Evolutionary conservation across 2,113 vertebrate genomes (phyloP).

Genomic region (Chaetops frenatus): DNA sequence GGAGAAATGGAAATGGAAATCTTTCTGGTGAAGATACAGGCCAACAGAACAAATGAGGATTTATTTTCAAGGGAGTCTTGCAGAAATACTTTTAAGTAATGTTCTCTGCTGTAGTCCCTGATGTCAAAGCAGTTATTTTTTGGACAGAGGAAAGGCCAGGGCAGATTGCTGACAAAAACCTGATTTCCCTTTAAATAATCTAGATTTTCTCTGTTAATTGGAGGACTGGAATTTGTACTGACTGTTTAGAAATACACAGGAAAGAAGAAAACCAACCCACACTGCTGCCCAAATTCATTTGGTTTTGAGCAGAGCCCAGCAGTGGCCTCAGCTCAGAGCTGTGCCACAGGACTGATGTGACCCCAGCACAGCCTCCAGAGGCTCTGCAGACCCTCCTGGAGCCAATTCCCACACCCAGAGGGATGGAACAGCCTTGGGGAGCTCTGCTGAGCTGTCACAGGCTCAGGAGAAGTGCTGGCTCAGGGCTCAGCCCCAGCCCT

Average conservation of each 20-base stretch:
- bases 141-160: not conserved
- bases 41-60: not conserved
- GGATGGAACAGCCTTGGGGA: not conserved
- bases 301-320: not conserved
- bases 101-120: not conserved
- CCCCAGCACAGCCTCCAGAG: not conserved
- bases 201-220: not conserved
- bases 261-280: not conserved
- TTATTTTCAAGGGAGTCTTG: not conserved
- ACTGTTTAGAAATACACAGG: not conserved
- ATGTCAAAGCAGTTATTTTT: not conserved
- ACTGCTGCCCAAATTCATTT: rapidly evolving
- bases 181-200: not conserved
- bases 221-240: not conserved
- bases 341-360: not conserved
- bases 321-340: not conserved
- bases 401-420: not conserved
- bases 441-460: not conserved
- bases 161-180: not conserved
- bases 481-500: not conserved
- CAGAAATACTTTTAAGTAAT: not conserved
- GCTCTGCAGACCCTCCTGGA: not conserved
- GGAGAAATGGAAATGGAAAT: not conserved
- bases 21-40: not conserved
- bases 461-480: not conserved